phyloP scores from a whole-genome alignment of 1,140 invertebrate genomes.

The Orchestia grillus region DNA sequence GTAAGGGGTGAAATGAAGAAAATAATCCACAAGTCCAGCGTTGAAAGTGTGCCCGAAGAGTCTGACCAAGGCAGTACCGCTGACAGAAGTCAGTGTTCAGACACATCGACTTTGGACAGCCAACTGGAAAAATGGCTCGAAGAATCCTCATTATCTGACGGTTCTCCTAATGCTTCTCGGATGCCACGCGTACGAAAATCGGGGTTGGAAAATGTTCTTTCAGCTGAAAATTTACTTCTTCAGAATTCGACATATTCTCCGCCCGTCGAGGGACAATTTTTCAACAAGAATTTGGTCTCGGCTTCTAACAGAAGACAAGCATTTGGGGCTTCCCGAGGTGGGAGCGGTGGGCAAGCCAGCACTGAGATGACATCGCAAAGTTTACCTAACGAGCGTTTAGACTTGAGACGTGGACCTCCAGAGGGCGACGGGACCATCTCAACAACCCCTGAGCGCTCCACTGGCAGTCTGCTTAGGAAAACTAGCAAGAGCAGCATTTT shows the following conservation, averaged over 20 bases:
- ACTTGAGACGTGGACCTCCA: neutral
- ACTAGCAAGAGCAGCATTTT: neutral
- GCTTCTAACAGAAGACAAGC: neutral
- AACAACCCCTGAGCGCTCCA: neutral
- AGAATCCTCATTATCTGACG: neutral
- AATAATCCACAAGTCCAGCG: neutral
- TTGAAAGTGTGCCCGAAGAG: neutral
- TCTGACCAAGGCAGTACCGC: neutral
- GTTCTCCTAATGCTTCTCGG: neutral
- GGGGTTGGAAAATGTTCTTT: neutral
- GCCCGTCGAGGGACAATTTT: neutral
- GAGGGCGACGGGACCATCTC: neutral
- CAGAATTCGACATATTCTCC: neutral
- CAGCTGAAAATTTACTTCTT: constrained; percentile 1
- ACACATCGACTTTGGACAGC: neutral
- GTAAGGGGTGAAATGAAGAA: neutral
- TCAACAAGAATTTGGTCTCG: neutral
- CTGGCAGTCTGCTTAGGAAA: neutral
- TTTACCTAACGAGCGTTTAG: neutral
- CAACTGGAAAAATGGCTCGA: neutral
- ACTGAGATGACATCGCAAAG: neutral
- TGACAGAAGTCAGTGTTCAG: neutral
- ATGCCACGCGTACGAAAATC: neutral
- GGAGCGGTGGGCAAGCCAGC: neutral
- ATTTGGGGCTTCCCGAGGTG: neutral